Conservation (phyloP, 1,140 invertebrate species). For the Phocides pigmalion region DNA sequence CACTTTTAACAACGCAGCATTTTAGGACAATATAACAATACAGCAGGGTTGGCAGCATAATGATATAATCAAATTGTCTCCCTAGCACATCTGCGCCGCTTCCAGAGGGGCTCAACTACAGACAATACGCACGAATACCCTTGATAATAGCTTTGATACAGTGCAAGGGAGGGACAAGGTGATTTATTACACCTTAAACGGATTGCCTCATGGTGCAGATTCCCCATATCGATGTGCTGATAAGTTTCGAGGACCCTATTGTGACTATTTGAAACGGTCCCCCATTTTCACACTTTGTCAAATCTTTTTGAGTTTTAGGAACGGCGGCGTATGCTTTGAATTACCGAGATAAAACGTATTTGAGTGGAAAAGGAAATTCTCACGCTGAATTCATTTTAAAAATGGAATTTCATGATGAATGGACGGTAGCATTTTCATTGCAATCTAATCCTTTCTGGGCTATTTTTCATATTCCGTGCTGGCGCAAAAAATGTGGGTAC, state of each 20-base stretch:
- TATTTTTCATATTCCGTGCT: slow-evolving; percentile 28
- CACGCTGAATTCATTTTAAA: slow-evolving; percentile 22
- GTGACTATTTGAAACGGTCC: slow-evolving; percentile 23
- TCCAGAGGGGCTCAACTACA: slow-evolving; percentile 30
- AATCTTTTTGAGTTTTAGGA: slow-evolving; percentile 6
- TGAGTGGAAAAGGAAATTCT: slow-evolving; percentile 27
- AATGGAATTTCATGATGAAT: slow-evolving; percentile 33
- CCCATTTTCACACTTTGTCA: slow-evolving; percentile 21
- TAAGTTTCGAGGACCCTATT: slow-evolving; percentile 17
- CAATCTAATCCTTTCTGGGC: slow-evolving; percentile 33
- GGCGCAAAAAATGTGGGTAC: slow-evolving; percentile 10
- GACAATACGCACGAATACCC: slow-evolving; percentile 66
- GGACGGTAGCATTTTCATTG: slow-evolving; percentile 28
- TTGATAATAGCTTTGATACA: slow-evolving; percentile 65
- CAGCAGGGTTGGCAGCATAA: slow-evolving; percentile 43
- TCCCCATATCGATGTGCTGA: slow-evolving; percentile 46
- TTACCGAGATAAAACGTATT: slow-evolving; percentile 22
- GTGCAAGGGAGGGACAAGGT: slow-evolving; percentile 47
- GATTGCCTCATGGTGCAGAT: slow-evolving; percentile 54
- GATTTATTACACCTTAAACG: slow-evolving; percentile 74
- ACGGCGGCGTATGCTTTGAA: slow-evolving; percentile 25
- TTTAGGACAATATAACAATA: slow-evolving; percentile 31
- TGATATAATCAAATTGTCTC: slow-evolving; percentile 68
- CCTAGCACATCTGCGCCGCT: slow-evolving; percentile 48
- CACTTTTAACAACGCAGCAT: slow-evolving; percentile 18